phyloP scores from a whole-genome alignment of 2,888 invertebrate species.

The Charanyca ferruginea region DNA sequence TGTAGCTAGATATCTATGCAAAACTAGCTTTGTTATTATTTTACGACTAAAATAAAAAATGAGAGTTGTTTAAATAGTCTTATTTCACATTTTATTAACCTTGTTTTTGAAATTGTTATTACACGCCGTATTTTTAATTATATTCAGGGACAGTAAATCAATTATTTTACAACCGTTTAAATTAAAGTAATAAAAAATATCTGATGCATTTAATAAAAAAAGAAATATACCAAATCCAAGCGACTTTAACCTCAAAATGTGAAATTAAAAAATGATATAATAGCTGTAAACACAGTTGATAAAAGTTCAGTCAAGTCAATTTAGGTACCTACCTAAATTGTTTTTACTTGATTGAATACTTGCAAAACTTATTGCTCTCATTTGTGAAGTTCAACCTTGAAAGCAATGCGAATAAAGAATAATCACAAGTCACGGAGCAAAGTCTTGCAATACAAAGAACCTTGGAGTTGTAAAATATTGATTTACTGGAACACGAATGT shows the following conservation, averaged over 20 bases:
- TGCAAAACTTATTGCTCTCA: slow-evolving; percentile 29
- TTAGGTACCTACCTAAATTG: too few relatives aligned
- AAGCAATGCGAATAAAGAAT: slow-evolving; percentile 11
- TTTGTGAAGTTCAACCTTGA: slow-evolving; percentile 39
- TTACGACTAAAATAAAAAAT: background rate
- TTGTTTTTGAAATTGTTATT: slow-evolving; percentile 10
- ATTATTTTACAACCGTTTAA: background rate
- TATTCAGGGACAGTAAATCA: background rate
- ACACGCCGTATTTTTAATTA: background rate
- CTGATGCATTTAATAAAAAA: too few relatives aligned
- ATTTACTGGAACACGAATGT: slow-evolving; percentile 13
- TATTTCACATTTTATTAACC: background rate
- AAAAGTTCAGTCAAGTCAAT: too few relatives aligned
- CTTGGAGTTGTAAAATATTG: slow-evolving; percentile 50
- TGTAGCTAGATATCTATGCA: too few relatives aligned
- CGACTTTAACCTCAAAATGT: background rate
- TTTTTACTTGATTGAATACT: slow-evolving; percentile 28
- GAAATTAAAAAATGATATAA: background rate
- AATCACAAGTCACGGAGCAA: slow-evolving; percentile 24
- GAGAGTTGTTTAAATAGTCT: background rate
- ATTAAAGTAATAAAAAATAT: background rate
- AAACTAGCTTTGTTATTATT: too few relatives aligned
- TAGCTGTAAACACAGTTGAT: too few relatives aligned
- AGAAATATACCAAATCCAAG: background rate
- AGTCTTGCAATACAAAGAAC: slow-evolving; percentile 33